Evolutionary conservation across 2,113 vertebrate species (phyloP).

Genomic region (Phylloscopus trochiloides): DNA sequence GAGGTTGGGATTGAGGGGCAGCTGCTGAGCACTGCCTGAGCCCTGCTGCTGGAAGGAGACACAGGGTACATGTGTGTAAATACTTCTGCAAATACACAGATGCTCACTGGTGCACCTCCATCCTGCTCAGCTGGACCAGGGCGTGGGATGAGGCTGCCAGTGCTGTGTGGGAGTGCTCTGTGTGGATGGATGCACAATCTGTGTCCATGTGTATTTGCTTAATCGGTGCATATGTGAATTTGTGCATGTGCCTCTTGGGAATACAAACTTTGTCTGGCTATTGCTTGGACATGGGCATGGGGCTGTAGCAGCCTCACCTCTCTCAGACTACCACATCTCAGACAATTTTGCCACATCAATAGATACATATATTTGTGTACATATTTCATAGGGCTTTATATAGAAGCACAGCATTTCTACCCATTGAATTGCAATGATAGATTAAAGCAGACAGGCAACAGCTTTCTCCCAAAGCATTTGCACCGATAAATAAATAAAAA

Average conservation of each 20-base stretch:
- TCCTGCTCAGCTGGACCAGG: background rate
- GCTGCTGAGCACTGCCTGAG: background rate
- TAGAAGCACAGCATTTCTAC: background rate
- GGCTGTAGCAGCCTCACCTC: background rate
- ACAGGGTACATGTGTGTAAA: accelerated
- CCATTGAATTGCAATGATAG: background rate
- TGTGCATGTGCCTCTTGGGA: background rate
- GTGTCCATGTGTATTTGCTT: accelerated
- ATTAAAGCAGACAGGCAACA: background rate
- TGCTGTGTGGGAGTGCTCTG: background rate
- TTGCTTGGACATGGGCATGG: background rate
- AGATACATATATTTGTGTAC: background rate
- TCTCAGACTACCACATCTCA: background rate
- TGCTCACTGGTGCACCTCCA: background rate
- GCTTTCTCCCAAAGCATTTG: background rate
- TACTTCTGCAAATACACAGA: background rate
- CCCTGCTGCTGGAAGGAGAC: background rate
- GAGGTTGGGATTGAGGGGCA: background rate
- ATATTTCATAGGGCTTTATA: background rate
- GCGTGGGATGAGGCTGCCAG: background rate
- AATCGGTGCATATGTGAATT: background rate
- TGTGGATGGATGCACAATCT: background rate
- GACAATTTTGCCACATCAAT: background rate
- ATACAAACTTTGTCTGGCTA: background rate
- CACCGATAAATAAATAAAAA: background rate